Conservation (phyloP, 2,113 vertebrate species). For the Proterorhinus semilunaris region DNA sequence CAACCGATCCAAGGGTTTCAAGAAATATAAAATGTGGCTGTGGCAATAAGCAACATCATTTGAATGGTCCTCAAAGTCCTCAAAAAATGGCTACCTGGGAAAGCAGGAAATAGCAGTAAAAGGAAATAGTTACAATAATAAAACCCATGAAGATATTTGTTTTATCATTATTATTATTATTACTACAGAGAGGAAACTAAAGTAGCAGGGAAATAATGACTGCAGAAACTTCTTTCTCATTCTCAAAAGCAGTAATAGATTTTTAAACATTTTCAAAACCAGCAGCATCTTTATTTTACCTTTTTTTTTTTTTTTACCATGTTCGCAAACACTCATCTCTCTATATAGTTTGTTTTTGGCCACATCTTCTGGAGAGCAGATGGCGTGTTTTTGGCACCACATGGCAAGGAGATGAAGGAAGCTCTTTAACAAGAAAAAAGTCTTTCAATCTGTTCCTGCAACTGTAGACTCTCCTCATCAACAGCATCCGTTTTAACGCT, state of each 20-base stretch:
- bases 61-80: too few species aligned
- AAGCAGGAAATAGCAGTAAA: too few species aligned
- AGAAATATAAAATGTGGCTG: too few species aligned
- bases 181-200: too few species aligned
- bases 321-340: slow-evolving; percentile 11
- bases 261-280: neutral
- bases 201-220: neutral
- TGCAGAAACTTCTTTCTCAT: neutral
- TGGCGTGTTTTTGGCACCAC: slow-evolving; percentile 65
- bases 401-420: slow-evolving; percentile 60
- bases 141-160: too few species aligned
- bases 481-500: slow-evolving; percentile 19
- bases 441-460: slow-evolving; percentile 69
- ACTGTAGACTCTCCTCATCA: slow-evolving; percentile 53
- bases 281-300: neutral
- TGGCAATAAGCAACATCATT: too few species aligned
- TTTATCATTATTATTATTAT: too few species aligned
- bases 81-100: too few species aligned
- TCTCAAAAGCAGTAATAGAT: neutral
- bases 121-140: too few species aligned
- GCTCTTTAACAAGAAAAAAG: slow-evolving; percentile 69
- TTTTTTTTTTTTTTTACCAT: slow-evolving; percentile 21
- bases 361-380: slow-evolving; percentile 65
- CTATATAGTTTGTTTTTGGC: slow-evolving; percentile 46
- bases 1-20: too few species aligned